Conservation (phyloP, 2,113 vertebrate genomes). For the Leucosticte australis region DNA sequence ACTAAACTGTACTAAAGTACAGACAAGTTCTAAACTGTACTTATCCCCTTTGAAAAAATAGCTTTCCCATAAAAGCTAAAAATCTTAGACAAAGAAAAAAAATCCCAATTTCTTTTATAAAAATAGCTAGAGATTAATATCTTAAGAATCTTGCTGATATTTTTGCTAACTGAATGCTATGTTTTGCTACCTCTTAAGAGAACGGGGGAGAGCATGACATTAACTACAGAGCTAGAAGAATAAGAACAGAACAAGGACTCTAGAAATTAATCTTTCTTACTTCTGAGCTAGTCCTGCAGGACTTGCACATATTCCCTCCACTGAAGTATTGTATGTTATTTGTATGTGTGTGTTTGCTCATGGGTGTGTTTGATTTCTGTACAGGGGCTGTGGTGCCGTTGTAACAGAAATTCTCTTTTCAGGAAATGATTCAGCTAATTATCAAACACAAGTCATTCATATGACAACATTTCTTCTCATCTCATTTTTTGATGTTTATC, state of each 20-base stretch:
- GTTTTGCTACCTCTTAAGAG: background rate
- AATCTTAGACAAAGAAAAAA: background rate
- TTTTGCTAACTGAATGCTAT: background rate
- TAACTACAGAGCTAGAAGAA: background rate
- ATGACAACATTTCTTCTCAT: background rate
- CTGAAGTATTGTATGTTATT: background rate
- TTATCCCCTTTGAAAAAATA: background rate
- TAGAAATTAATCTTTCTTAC: background rate
- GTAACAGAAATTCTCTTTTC: background rate
- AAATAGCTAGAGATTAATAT: background rate
- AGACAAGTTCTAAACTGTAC: background rate
- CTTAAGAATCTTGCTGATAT: background rate
- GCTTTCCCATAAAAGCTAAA: background rate
- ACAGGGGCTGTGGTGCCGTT: background rate
- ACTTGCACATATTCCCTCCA: background rate
- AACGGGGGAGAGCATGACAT: background rate
- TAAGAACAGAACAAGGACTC: background rate
- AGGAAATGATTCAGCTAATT: background rate
- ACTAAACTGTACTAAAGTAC: background rate
- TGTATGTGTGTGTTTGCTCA: background rate
- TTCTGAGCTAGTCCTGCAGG: background rate
- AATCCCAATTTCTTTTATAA: background rate
- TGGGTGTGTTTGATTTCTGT: background rate
- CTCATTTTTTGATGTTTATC: background rate
- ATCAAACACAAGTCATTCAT: background rate